Evolutionary conservation across 2,888 invertebrate species (phyloP), one percentile per base, ranked within the genome.

Genomic region (Ceriagrion tenellum): DNA sequence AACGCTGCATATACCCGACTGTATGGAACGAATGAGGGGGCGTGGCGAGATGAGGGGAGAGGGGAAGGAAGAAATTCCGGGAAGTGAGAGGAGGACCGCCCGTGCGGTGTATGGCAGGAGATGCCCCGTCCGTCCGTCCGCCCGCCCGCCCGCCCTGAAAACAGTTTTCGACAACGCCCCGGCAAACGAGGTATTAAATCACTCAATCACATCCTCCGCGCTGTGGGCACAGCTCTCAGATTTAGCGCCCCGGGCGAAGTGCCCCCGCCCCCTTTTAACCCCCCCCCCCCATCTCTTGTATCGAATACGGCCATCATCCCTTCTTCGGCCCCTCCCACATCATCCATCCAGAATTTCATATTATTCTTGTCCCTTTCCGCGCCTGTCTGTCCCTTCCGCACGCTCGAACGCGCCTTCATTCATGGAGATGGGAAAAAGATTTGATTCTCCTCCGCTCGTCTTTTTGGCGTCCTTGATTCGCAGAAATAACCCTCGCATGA

Each of bases 121-220:
- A 47, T 47, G 47, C 47, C 47, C 47, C n/a, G n/a, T n/a, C n/a
- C n/a, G n/a, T n/a, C n/a, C n/a, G n/a, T n/a, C 47, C 47, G 47
- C 8, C 47, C 55, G 90, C n/a, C 90, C 12, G 63, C 59, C 26
- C 3, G 63, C 8, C 40, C 59, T 35, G 35, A 69, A 59, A 69
- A 69, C 26, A 63, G 91, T 59, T 63, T 91, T 40, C 91, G 23
- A 91, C 35, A 91, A 63, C 40, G 23, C 59, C 8, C 59, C 59
- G 40, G 59, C 91, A 91, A 91, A 91, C 91, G 91, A 91, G 59
- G 59, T 59, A 63, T 40, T 35, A 35, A 91, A 56, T 91, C 91
- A 59, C 63, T 63, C 91, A 91, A 91, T 91, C 59, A 91, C 91
- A 91, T 30, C 91, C 59, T 8, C 63, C 90, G 59, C n/a, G 90